Evolutionary conservation across 2,113 vertebrate genomes (phyloP).

Genomic region (Apistogramma diplotaenia): DNA sequence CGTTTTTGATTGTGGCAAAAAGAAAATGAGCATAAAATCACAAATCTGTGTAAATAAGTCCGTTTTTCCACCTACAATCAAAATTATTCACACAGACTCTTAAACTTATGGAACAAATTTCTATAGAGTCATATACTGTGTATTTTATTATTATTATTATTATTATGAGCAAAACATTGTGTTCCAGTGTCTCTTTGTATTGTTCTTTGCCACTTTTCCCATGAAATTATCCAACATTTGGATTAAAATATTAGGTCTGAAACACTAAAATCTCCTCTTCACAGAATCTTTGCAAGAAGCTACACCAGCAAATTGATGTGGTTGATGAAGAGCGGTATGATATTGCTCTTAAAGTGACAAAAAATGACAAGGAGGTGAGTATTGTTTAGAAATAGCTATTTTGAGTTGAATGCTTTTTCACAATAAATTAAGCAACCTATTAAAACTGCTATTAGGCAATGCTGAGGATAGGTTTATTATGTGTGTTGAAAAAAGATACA

Average conservation of each 20-base stretch:
- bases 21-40: background rate
- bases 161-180: background rate
- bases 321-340: slow-evolving; percentile 81
- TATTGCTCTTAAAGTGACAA: slow-evolving; percentile 71
- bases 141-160: background rate
- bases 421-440: background rate
- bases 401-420: background rate
- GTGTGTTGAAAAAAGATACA: slow-evolving; percentile 57
- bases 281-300: slow-evolving; percentile 76
- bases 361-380: slow-evolving; percentile 71
- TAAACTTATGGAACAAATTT: background rate
- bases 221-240: background rate
- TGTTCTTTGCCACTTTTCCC: background rate
- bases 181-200: background rate
- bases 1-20: background rate
- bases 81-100: background rate
- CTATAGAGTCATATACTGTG: background rate
- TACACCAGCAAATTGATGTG: slow-evolving; percentile 76
- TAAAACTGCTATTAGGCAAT: background rate
- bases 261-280: slow-evolving; percentile 6
- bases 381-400: background rate
- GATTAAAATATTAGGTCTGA: background rate
- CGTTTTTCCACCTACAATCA: background rate
- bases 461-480: background rate
- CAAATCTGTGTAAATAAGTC: background rate